Evolutionary conservation across 2,888 invertebrate genomes (phyloP), one percentile per base, ranked within the genome.

Genomic region (Salpingus planirostris): DNA sequence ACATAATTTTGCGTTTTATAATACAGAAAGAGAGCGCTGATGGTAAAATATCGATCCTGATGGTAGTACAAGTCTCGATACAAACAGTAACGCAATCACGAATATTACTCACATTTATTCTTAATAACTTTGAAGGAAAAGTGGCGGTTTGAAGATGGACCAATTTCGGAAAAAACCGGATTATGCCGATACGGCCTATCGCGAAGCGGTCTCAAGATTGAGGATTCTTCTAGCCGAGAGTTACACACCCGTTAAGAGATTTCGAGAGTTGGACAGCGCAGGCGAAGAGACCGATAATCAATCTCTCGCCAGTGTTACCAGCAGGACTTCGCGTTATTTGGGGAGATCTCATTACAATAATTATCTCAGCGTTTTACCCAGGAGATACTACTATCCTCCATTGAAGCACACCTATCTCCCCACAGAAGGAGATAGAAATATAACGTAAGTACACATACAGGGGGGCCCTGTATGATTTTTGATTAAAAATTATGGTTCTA

Each of bases 171-270:
- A 73, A 48, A 69, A 77, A 27, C 77, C 81, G 29, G 85, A 88
- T 63, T 87, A 87, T 49, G 87, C 86, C 0, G 88, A 88, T 57
- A 71, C 80, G 49, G 86, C 86, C 3, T 87, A 89, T 54, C 78
- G 83, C 46, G 88, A 88, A 60, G 88, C 88, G 8, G 87, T 88
- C 3, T 78, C 80, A 1, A 78, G 86, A 39, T 64, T 89, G 28
- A 75, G 84, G 58, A 78, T 83, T 51, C 73, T 87, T 43, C 60
- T 88, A 38, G 80, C 83, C 0, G 86, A 86, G 45, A 82, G 82
- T 41, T 85, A 83, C 53, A 71, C 76, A 14, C 62, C 62, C 7
- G 38, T 55, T 4, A 58, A 54, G 35, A 73, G 82, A 38, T 49
- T 59, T 11, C 15, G 66, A 41, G 61, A 62, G 35, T 33, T 61